Evolutionary conservation across 2,797 vertebrate species (phyloP), one percentile per base, ranked within the genome.

Genomic region (Tympanoctomys barrerae): DNA sequence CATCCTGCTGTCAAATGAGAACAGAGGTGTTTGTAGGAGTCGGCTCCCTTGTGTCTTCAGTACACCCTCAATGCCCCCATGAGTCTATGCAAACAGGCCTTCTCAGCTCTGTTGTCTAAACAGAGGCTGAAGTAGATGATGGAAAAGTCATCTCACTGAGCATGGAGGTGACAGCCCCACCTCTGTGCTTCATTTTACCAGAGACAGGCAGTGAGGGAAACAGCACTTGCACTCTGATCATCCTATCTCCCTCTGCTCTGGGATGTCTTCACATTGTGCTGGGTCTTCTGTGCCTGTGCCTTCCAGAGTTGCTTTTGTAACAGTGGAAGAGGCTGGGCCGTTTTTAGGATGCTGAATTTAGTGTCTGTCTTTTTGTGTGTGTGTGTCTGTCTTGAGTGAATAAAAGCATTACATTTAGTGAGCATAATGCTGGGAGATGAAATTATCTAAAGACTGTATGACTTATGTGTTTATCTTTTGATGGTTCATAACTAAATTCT

Each of bases 231-330:
- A 19, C 22, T 31, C 22, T 26, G n/a, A 1, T 31, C 31, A 0
- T 42, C 46, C 28, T 57, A 22, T 75, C 7, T 83, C 39, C 73
- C 10, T 4, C 39, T 14, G 71, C 57, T 14, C 26, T 31, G 18
- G 31, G 36, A 28, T n/a, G 1, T n/a, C 10, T 31, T 36, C 3
- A 8, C 0, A 0, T 31, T 1, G 2, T 7, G 0, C 11, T 22
- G 57, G 62, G 42, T 81, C 68, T 31, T 46, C 12, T 42, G 31
- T 66, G 2, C 0, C 83, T 6, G 0, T 81, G 66, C 12, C 66
- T 42, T 42, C 54, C 52, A 42, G 57, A 36, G 36, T 24, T 33
- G 57, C 36, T 92, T 61, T 49, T 33, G n/a, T 10, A 19, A 31
- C 26, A 13, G 21, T 13, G 4, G 36, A 22, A 46, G 59, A 42